Base-by-base conservation (phyloP, 2,888 invertebrate species). In the Cylloceria caligata region DNA sequence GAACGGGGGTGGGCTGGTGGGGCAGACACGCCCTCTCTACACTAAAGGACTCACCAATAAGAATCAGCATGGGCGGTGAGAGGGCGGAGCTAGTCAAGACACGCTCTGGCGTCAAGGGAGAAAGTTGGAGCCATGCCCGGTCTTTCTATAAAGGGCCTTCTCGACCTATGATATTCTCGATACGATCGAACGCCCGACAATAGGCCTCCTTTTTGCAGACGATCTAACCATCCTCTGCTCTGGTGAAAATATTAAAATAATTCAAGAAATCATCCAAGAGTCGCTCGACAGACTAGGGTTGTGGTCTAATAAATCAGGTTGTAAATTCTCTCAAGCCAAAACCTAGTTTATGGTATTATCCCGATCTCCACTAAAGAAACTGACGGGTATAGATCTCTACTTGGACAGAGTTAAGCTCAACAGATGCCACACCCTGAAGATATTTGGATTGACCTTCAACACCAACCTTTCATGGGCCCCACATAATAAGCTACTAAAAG, bases 391-490 rank as follows among this genome's bases (percentile, higher is more conserved):
- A n/a, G 19, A 34, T 19, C 45, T 73, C 9, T 13, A 2, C n/a
- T 27, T 73, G 0, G 30, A 45, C 4, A 68, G 60, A 21, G 13
- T 11, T 9, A 42, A 21, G 0, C 52, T 83, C 5, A 67, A 45
- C 36, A 30, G 65, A 5, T 34, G 27, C 0, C 4, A 73, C 13
- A 62, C 45, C 3, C 36, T 55, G 6, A 77, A 67, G 47, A 64
- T 73, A 16, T 67, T 83, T 3, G 80, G 80, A 0, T 19, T 81
- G 5, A 60, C 34, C 2, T 78, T 83, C 64, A 74, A 77, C 52
- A n/a, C 34, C 0, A 77, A 60, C 9, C 55, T 83, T 0, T 73
- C 76, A n/a, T 83, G 83, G 81, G 62, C n/a, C 11, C 16, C 64
- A 2, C 81, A 81, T 16, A 52, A 72, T 9, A 73, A 72, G 21